These are phyloP conservation scores for Amblyjoppa fuscipennis DNA, from an alignment of 2,888 invertebrate species.

Conservation along the genomic window DNA sequence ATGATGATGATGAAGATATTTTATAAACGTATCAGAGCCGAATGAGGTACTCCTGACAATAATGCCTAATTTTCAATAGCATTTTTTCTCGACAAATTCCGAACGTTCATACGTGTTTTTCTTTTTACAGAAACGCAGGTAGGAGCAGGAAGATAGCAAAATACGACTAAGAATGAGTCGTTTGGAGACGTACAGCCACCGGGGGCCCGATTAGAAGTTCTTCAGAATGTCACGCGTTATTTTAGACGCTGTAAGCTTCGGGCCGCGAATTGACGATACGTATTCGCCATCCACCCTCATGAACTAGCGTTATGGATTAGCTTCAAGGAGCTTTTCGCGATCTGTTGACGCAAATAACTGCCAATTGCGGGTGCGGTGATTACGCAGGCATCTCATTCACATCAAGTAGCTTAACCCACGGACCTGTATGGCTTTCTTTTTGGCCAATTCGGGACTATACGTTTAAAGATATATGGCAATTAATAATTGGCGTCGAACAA, in stretches of 20 bases:
- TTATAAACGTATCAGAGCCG: too few species aligned
- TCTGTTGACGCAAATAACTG: neutral
- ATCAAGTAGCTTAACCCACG: neutral
- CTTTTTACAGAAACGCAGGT: neutral
- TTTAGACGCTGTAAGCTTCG: neutral
- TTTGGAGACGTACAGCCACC: constrained; percentile 2
- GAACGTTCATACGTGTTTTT: neutral
- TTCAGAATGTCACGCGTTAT: neutral
- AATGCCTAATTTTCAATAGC: too few species aligned
- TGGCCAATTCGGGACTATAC: neutral
- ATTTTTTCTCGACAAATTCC: too few species aligned
- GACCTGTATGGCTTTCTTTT: constrained; percentile 10
- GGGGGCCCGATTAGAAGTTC: neutral
- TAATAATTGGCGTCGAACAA: neutral
- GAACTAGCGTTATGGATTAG: neutral
- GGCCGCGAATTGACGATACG: neutral
- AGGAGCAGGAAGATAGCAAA: neutral
- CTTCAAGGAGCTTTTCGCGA: neutral
- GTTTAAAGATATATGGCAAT: constrained; percentile 11
- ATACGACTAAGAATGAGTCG: neutral
- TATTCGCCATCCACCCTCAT: neutral
- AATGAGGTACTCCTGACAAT: too few species aligned
- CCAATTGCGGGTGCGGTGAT: neutral
- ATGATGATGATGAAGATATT: too few species aligned
- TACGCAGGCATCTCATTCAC: neutral